Conservation (phyloP, 2,113 vertebrate genomes). For the Pygoscelis adeliae region DNA sequence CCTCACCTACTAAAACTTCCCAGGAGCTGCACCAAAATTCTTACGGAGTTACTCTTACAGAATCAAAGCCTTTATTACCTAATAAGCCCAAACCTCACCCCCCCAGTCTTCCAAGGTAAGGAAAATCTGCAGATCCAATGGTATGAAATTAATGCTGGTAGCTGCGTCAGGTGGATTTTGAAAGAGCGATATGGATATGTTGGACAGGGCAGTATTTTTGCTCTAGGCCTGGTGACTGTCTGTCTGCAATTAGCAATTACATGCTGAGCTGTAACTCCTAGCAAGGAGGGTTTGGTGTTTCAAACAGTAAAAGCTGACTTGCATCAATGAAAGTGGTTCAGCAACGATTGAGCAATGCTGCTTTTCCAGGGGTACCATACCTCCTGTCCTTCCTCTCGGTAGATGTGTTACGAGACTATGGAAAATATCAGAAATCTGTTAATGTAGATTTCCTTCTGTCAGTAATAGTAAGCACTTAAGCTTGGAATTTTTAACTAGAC, state of each 20-base stretch:
- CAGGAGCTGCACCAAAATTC: constrained; percentile 88
- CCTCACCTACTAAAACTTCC: constrained; percentile 83
- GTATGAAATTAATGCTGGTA: not conserved
- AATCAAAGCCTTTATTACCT: constrained; percentile 88
- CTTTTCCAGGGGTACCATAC: not conserved
- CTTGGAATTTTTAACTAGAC: not conserved
- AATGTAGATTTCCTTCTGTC: not conserved
- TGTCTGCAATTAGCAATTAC: not conserved
- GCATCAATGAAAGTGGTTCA: not conserved
- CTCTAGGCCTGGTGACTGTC: not conserved
- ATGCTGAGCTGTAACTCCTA: not conserved
- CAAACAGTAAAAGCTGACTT: not conserved
- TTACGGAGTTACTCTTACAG: constrained; percentile 86
- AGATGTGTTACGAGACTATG: not conserved
- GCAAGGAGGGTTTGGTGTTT: not conserved
- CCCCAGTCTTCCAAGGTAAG: constrained; percentile 97
- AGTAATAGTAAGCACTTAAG: not conserved
- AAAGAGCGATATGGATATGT: not conserved
- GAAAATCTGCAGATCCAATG: not conserved
- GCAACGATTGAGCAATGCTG: not conserved
- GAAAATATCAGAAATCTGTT: not conserved
- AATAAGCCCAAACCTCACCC: constrained; percentile 94
- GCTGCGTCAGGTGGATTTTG: not conserved
- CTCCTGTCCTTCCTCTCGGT: not conserved
- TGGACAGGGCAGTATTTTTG: not conserved